Evolutionary conservation across 2,888 invertebrate genomes (phyloP), one percentile per base, ranked within the genome.

Genomic region (Epinotia demarniana): DNA sequence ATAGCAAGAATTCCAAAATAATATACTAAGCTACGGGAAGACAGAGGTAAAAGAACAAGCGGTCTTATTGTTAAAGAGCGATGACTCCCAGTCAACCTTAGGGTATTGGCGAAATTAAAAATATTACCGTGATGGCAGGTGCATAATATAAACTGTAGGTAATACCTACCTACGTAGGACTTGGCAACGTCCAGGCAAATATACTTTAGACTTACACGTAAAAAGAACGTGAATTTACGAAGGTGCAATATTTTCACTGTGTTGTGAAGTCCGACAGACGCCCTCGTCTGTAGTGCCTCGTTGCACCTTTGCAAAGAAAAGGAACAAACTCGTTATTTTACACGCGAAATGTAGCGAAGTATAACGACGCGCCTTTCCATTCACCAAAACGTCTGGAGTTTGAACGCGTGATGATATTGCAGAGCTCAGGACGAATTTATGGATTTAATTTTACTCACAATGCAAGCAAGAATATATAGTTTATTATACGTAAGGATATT

Each of bases 321-420:
- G 61, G 33, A 72, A 58, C 72, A 64, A 64, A 58, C 64, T 72
- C 64, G 63, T 72, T 72, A 72, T 72, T 63, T 57, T 43, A 23
- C 23, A 18, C 57, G 39, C n/a, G n/a, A 57, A 57, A 33, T 23
- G 72, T 58, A 46, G 53, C n/a, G 23, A 64, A 49, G 64, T 64
- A 12, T 53, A 64, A 23, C 27, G 13, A 57, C 55, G 16, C 33
- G 33, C 13, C 43, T 46, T 63, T 33, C n/a, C n/a, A 27, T 53
- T 53, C n/a, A 66, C 2, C 61, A 70, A 70, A 70, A 33, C 16
- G 33, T 62, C 33, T 16, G 23, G 1, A 43, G 3, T 43, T 63
- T 55, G 19, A 62, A 39, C 19, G 43, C 12, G n/a, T 27, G 16
- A 4, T 46, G 61, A 62, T 55, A 63, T 39, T 71, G 63, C 16